These are phyloP conservation scores for Cheilosia impressa DNA, from an alignment of 2,888 invertebrate genomes.

Conservation along the genomic window DNA sequence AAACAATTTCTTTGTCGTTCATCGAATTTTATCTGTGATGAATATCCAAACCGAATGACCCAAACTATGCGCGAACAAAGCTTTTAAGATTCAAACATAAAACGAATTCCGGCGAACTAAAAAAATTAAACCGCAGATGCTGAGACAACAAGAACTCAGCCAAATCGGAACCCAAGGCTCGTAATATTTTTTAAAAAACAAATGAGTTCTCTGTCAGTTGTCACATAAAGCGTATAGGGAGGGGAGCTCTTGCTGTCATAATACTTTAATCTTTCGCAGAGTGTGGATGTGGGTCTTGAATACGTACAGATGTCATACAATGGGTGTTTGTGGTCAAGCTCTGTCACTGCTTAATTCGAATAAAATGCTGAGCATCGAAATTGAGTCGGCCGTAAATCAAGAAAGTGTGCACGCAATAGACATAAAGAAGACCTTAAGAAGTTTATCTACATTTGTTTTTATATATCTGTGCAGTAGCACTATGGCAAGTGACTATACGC, in stretches of 20 bases:
- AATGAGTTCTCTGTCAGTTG: conserved; percentile 57
- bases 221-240: background rate
- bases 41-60: conserved; percentile 39
- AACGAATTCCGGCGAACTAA: conserved; percentile 4
- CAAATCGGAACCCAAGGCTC: conserved; percentile 47
- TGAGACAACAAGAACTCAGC: background rate
- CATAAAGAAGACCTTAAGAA: background rate
- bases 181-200: conserved; percentile 62
- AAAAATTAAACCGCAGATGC: conserved; percentile 6
- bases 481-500: no score
- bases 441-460: background rate
- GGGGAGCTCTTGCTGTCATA: background rate
- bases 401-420: background rate
- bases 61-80: background rate
- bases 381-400: background rate
- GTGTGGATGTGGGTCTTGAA: background rate
- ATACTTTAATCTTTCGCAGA: background rate
- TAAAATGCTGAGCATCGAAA: background rate
- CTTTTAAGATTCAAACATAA: conserved; percentile 48
- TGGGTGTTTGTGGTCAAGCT: background rate
- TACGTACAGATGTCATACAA: background rate
- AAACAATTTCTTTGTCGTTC: conserved; percentile 61
- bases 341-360: background rate
- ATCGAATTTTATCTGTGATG: conserved; percentile 56
- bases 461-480: background rate